A percentile compares a stretch with the other conserved stretches of the same genome.
Conservation (phyloP, 2,797 vertebrate genomes). For the Craterocephalus amniculus region DNA sequence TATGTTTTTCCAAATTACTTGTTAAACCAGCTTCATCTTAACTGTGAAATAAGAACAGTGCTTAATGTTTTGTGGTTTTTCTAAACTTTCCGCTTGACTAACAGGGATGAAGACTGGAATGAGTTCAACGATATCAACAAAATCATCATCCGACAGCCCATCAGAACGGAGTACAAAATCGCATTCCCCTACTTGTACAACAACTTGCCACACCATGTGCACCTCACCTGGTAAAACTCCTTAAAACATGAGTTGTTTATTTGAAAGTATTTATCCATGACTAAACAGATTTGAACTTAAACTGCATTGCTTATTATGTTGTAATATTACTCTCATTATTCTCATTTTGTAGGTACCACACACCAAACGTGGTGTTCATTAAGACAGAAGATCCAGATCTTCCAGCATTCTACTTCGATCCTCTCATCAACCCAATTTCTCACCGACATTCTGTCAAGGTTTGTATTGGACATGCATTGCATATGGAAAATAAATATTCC, state of each 20-base stretch:
- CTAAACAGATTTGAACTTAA: background rate
- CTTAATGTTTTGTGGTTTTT: background rate
- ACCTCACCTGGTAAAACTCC: slow-evolving; percentile 92
- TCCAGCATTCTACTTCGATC: slow-evolving; percentile 98
- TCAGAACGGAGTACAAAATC: slow-evolving; percentile 98
- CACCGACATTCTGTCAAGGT: slow-evolving; percentile 99
- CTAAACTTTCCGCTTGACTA: slow-evolving; percentile 1
- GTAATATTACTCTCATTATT: background rate
- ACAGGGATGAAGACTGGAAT: slow-evolving; percentile 99
- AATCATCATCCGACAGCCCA: slow-evolving; percentile 98
- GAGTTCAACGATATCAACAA: slow-evolving; percentile 99
- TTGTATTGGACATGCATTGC: slow-evolving; percentile 14
- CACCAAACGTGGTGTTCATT: slow-evolving; percentile 98
- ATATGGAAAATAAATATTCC: fast-evolving
- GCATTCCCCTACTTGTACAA: slow-evolving; percentile 99
- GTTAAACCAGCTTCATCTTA: background rate
- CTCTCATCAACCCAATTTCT: slow-evolving; percentile 98
- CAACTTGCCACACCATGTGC: slow-evolving; percentile 97
- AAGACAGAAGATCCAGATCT: slow-evolving; percentile 99
- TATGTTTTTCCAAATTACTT: background rate
- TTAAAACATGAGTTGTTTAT: background rate
- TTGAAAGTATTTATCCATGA: no score
- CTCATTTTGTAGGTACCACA: slow-evolving; percentile 90
- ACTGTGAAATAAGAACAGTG: background rate
- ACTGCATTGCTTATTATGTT: background rate